Conservation (phyloP, 2,888 invertebrate species). For the Didymodactylos carnosus region DNA sequence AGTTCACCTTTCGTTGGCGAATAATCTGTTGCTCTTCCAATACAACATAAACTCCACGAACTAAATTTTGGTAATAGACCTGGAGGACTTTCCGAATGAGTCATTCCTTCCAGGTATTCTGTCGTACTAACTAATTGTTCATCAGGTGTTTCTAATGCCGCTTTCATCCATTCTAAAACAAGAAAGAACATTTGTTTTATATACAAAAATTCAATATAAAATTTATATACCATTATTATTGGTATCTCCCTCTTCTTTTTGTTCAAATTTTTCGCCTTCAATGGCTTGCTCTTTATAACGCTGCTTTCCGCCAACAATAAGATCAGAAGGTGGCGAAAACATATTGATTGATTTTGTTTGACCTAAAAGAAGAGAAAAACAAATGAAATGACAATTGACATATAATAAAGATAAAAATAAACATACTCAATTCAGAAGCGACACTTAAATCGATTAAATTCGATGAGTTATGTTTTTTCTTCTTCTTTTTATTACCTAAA, state of each 20-base stretch:
- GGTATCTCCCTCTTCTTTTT: too few relatives aligned
- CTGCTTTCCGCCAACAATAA: too few relatives aligned
- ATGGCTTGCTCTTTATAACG: neutral
- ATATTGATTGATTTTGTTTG: neutral
- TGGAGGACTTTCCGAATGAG: slow-evolving; percentile 55
- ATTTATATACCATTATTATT: too few relatives aligned
- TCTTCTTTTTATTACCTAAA: neutral
- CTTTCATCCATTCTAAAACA: too few relatives aligned
- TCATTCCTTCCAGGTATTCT: slow-evolving; percentile 65
- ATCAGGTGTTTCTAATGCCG: too few relatives aligned
- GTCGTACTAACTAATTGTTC: neutral
- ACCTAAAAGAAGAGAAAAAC: too few relatives aligned
- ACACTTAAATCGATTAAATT: neutral
- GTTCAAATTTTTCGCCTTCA: neutral
- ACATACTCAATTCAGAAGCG: neutral
- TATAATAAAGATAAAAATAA: neutral
- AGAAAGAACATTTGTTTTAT: too few relatives aligned
- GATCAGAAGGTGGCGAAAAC: neutral
- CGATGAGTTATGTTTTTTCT: neutral
- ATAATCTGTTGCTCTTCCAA: slow-evolving; percentile 72
- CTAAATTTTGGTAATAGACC: slow-evolving; percentile 62
- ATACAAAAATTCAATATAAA: too few relatives aligned
- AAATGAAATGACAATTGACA: too few relatives aligned
- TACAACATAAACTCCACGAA: slow-evolving; percentile 69
- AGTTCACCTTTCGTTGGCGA: slow-evolving; percentile 44